A percentile compares a stretch with the other conserved stretches of the same genome.
phyloP scores from a whole-genome alignment of 1,140 invertebrate genomes.

The Aphelenchoides fujianensis region DNA sequence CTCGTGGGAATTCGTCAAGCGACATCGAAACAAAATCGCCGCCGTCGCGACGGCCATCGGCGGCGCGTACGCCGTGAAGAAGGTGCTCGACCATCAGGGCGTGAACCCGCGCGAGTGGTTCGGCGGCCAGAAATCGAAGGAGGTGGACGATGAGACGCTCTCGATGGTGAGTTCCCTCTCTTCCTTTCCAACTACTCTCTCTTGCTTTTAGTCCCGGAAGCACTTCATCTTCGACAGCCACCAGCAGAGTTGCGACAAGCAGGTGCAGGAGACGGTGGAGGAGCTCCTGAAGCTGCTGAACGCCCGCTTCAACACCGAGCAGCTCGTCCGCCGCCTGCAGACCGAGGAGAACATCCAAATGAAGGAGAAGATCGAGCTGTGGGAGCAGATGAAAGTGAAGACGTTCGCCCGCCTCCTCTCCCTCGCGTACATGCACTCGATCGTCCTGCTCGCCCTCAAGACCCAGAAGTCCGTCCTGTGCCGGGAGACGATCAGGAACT shows the following conservation, averaged over 20 bases:
- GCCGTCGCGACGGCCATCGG: slow-evolving; percentile 21
- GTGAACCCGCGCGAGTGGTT: background rate
- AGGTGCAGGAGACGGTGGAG: slow-evolving; percentile 23
- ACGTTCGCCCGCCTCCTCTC: slow-evolving; percentile 41
- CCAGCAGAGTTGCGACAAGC: slow-evolving; percentile 41
- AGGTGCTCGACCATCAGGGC: slow-evolving; percentile 12
- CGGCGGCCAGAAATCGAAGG: background rate
- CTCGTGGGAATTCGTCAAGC: slow-evolving; percentile 31
- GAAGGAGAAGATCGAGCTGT: slow-evolving; percentile 39
- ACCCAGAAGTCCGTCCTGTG: slow-evolving; percentile 52
- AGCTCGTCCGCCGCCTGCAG: slow-evolving; percentile 23
- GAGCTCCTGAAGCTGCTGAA: slow-evolving; percentile 26
- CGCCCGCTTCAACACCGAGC: slow-evolving; percentile 34
- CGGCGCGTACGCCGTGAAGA: slow-evolving; percentile 27
- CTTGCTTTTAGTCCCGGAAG: slow-evolving; percentile 30
- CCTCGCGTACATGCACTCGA: slow-evolving; percentile 33
- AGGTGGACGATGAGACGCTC: background rate
- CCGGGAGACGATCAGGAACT: slow-evolving; percentile 32
- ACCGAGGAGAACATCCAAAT: slow-evolving; percentile 12
- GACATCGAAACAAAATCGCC: slow-evolving; percentile 29
- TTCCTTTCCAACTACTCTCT: background rate
- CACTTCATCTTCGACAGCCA: slow-evolving; percentile 39
- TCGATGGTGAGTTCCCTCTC: background rate
- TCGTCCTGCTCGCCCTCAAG: slow-evolving; percentile 47
- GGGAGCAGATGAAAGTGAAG: slow-evolving; percentile 42